Evolutionary conservation across 2,888 invertebrate species (phyloP), one percentile per base, ranked within the genome.

Genomic region (Tiliacea aurago): DNA sequence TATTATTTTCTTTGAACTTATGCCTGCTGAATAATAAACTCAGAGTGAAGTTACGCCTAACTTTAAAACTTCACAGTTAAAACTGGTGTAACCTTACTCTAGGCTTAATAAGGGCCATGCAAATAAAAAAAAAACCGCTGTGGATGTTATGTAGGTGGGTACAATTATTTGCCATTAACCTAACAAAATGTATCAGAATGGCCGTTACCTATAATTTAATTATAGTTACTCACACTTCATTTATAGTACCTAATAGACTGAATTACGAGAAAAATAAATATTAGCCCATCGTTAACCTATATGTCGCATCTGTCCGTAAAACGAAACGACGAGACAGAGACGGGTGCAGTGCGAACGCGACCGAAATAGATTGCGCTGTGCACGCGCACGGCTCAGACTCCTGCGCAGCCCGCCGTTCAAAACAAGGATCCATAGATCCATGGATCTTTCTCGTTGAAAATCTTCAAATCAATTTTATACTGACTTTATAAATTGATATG

Each of bases 341-440:
- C 91, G 90, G 91, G 80, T 91, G 93, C 93, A 91, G 87, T 88
- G 87, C 88, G 88, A 89, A 85, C 87, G 89, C 86, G 92, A 94
- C 94, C 93, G 92, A 95, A 96, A 96, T 96, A 96, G 96, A 95
- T 86, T 84, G 91, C 87, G 90, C 82, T 84, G 88, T 86, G 94
- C 89, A 89, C 92, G 92, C 95, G 90, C 87, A 83, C 86, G 80
- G 74, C 79, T 65, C 90, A 86, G 91, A 91, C 94, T 94, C 94
- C 92, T 91, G 92, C 93, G 90, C 92, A 86, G 86, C 86, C 88
- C 88, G 84, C 76, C 59, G 76, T 80, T 78, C 80, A 74, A 88
- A 88, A 86, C 76, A 90, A 92, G 92, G 93, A 93, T 93, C 89
- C 84, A 91, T 90, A 89, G 74, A 81, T 84, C 66, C 84, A 92